Base-by-base conservation (phyloP, 2,888 invertebrate genomes). In the Graphium colonna region DNA sequence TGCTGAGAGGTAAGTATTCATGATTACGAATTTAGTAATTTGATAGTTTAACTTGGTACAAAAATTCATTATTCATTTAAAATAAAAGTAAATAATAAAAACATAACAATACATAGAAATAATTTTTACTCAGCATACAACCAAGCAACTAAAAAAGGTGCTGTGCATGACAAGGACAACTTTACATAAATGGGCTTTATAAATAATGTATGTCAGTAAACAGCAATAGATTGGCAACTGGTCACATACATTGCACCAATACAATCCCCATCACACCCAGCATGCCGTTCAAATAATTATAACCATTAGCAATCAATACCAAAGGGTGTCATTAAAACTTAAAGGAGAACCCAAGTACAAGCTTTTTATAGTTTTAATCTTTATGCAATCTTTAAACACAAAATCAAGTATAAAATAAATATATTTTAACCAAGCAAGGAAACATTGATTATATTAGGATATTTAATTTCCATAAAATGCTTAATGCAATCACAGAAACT, bases 1-100 rank as follows among this genome's bases (percentile, higher is more conserved):
- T 0, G 99, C 97, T 0, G 99, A 99, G 51, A 99, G 96, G 68
- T 98, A 98, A 0, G 96, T 96, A 68, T 96, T 94, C 1, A 98
- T 21, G 21, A 21, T 21, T 21, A 21, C 5, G 2, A n/a, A 21
- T 21, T 2, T 21, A 21, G 21, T 5, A 21, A 21, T 21, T 21
- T 21, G 5, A 21, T 5, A 21, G 3, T 21, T 21, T 21, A 2
- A 21, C 21, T 21, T 21, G 2, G 21, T 5, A 21, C 21, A 3
- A 3, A 21, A 21, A 21, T 3, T 21, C 21, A 21, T 21, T 21
- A 21, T 21, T 21, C 21, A 21, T 21, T 21, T 21, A 3, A 21
- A 3, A 21, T 21, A 5, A 21, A 21, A 5, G 21, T 21, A 21
- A 21, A 21, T 21, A 21, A 21, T 3, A 21, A 21, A 21, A 21